Conservation (phyloP, 2,113 vertebrate genomes). For the Caranx ignobilis region DNA sequence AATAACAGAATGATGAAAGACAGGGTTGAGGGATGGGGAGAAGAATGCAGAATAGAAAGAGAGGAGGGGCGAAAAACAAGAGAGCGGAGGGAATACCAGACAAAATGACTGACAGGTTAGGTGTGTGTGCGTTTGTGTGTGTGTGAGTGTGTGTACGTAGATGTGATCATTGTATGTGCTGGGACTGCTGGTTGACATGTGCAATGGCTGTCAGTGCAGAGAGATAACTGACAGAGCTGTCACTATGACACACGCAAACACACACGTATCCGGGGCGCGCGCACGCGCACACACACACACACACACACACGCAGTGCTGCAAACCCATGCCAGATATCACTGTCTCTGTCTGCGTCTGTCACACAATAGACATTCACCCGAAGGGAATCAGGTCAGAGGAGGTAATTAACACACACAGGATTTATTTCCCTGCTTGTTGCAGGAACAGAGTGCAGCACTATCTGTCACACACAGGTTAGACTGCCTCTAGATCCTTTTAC, state of each 20-base stretch:
- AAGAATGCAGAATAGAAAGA: conserved; percentile 38
- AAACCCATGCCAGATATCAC: conserved; percentile 50
- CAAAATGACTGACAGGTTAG: conserved; percentile 65
- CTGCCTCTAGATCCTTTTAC: not conserved
- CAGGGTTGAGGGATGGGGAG: conserved; percentile 32
- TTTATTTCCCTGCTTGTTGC: conserved; percentile 39
- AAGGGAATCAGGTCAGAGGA: conserved; percentile 64
- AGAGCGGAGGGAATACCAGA: conserved; percentile 63
- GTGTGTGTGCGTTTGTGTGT: conserved; percentile 35
- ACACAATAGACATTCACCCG: conserved; percentile 32
- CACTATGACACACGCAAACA: conserved; percentile 34
- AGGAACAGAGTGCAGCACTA: conserved; percentile 2
- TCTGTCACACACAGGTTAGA: conserved; percentile 35
- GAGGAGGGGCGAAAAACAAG: conserved; percentile 34
- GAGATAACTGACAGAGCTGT: conserved; percentile 63
- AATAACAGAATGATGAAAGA: conserved; percentile 75
- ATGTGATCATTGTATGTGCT: conserved; percentile 50
- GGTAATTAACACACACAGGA: conserved; percentile 73
- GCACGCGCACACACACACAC: conserved; percentile 6
- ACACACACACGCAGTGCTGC: conserved; percentile 10
- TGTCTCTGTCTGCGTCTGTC: conserved; percentile 53
- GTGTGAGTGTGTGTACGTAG: conserved; percentile 6
- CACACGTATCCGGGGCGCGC: not conserved
- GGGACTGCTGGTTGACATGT: conserved; percentile 57
- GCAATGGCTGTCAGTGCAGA: conserved; percentile 60